Evolutionary conservation across 2,888 invertebrate genomes (phyloP).

Genomic region (Neoaliturus tenellus): DNA sequence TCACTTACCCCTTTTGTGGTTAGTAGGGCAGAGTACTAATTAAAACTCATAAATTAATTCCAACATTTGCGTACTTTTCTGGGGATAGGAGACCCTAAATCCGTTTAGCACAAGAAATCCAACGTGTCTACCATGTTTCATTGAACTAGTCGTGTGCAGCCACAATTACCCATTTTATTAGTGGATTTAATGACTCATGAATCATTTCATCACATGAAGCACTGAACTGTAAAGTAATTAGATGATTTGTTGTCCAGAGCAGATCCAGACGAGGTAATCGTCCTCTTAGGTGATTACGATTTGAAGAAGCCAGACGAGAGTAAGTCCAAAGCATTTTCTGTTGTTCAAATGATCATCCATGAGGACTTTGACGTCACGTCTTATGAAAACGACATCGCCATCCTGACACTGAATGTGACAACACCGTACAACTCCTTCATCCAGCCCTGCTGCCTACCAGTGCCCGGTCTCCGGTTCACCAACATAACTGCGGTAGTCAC

Average conservation of each 20-base stretch:
- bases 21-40: too few relatives aligned
- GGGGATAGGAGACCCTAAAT: too few relatives aligned
- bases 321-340: slow-evolving; percentile 81
- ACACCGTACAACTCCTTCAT: slow-evolving; percentile 86
- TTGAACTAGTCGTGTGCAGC: too few relatives aligned
- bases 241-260: slow-evolving; percentile 21
- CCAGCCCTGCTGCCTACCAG: slow-evolving; percentile 91
- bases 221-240: slow-evolving; percentile 15
- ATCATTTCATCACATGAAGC: slow-evolving; percentile 41
- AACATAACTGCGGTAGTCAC: slow-evolving; percentile 68
- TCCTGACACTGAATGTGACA: slow-evolving; percentile 80
- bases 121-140: too few relatives aligned
- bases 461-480: slow-evolving; percentile 74
- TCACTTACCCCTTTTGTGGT: too few relatives aligned
- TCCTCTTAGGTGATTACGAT: slow-evolving; percentile 90
- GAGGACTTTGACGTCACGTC: slow-evolving; percentile 80
- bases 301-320: slow-evolving; percentile 81
- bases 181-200: too few relatives aligned
- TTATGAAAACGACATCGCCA: slow-evolving; percentile 87
- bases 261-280: slow-evolving; percentile 75
- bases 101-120: too few relatives aligned
- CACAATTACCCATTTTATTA: too few relatives aligned
- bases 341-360: slow-evolving; percentile 81
- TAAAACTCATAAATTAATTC: too few relatives aligned
- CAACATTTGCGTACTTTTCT: too few relatives aligned